Base-by-base conservation (phyloP, 1,140 invertebrate species). In the Papilio helenus region DNA sequence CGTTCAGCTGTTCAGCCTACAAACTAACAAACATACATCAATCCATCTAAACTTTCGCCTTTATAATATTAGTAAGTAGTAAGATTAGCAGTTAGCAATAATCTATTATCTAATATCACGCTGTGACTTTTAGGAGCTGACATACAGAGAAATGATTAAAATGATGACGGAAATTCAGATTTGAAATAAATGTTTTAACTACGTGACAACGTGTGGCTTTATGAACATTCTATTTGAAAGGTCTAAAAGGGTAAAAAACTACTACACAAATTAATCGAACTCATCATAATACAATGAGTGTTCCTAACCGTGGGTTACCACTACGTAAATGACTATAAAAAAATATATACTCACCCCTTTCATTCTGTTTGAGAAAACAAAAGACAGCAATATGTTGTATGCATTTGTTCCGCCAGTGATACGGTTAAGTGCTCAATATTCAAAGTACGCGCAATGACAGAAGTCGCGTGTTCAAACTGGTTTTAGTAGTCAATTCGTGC, bases 381-480 rank as follows among this genome's bases (percentile, higher is more conserved):
- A 2, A 20, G n/a, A 20, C 7, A 20, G 14, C 16, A 8, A 55
- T 20, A 51, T 16, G 49, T 55, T 20, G n/a, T 20, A n/a, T 2
- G 8, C 51, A n/a, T 18, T 8, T 55, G 18, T 55, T 55, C 8
- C 2, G n/a, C 1, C 51, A 55, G 51, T 55, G 51, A 55, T 9
- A 55, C 51, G n/a, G 18, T 20, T 9, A 68, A 68, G 16, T 68
- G 23, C 2, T 68, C 5, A 68, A 68, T 68, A 68, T 29, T 34
- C 29, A 68, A 29, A 68, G 61, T 68, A 26, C 23, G 23, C 4
- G 61, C 26, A 68, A 29, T 68, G 61, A 12, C 61, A 68, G 26
- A 68, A 68, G 61, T 68, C 61, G 61, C 61, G 71, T 72, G 71
- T 34, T 72, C 20, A 74, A 74, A 74, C 72, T 26, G 72, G 72